A percentile compares a stretch with the other conserved stretches of the same genome.
These are phyloP conservation scores for Himalopsyche japonica DNA, from an alignment of 2,888 invertebrate species.

Conservation along the genomic window DNA sequence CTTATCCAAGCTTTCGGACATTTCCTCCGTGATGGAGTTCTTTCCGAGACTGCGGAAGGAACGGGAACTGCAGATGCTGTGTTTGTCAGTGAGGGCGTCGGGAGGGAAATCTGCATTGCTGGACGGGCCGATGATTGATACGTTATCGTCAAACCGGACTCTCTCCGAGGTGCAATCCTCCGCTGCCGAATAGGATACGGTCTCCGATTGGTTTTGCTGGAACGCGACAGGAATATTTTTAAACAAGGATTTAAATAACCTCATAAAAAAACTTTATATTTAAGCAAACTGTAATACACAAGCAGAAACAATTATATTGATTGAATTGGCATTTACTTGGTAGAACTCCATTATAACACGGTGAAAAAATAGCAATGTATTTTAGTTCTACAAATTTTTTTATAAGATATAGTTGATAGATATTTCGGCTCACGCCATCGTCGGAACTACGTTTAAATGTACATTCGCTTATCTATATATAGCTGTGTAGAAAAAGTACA, in stretches of 20 bases:
- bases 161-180: constrained; percentile 61
- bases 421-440: no score
- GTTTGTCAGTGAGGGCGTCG: constrained; percentile 50
- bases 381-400: no score
- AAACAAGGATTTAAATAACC: not conserved
- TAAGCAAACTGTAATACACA: no score
- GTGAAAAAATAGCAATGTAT: no score
- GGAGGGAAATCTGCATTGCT: constrained; percentile 45
- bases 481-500: no score
- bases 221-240: constrained; percentile 29
- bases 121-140: constrained; percentile 57
- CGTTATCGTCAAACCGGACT: constrained; percentile 68
- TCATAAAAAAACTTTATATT: no score
- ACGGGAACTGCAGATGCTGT: constrained; percentile 51
- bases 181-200: constrained; percentile 48
- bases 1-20: constrained; percentile 39
- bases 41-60: constrained; percentile 47
- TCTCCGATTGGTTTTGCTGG: constrained; percentile 49
- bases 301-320: no score
- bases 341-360: no score
- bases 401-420: no score
- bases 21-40: constrained; percentile 38
- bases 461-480: no score
- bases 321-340: no score
- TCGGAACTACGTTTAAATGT: no score